A percentile compares a stretch with the other conserved stretches of the same genome.
These are phyloP conservation scores for Diadegma fenestrale DNA, from an alignment of 2,888 invertebrate species.

Conservation along the genomic window DNA sequence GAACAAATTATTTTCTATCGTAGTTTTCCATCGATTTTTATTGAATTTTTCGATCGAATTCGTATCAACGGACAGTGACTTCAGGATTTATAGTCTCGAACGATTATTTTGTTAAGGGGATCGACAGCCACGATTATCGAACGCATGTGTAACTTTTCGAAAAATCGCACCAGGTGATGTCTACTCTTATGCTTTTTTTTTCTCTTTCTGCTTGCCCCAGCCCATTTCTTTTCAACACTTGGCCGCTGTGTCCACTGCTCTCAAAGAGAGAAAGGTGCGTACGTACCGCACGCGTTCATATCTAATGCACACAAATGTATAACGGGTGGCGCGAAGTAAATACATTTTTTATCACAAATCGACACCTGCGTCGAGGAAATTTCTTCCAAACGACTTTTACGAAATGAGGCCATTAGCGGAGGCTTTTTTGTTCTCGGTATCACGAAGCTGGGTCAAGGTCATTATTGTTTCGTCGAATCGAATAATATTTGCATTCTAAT, in stretches of 20 bases:
- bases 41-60: background rate
- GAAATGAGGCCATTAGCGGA: background rate
- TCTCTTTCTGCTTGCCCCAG: background rate
- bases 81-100: background rate
- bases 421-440: background rate
- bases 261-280: conserved; percentile 41
- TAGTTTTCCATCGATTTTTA: background rate
- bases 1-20: background rate
- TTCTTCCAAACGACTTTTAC: background rate
- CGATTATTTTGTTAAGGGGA: background rate
- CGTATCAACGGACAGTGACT: background rate
- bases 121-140: background rate
- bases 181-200: background rate
- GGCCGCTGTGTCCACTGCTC: background rate
- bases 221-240: background rate
- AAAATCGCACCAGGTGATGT: conserved; percentile 44
- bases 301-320: conserved; percentile 25
- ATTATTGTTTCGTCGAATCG: background rate
- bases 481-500: background rate
- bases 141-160: background rate
- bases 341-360: background rate
- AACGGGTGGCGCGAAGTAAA: background rate
- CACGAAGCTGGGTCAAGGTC: conserved; percentile 15
- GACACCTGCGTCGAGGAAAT: conserved; percentile 20
- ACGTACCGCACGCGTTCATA: conserved; percentile 61